Percentiles rank a stretch among this genome's conserved stretches.
These are phyloP conservation scores for Drosophila tanythrix DNA, from an alignment of 2,888 invertebrate genomes.

Conservation along the genomic window DNA sequence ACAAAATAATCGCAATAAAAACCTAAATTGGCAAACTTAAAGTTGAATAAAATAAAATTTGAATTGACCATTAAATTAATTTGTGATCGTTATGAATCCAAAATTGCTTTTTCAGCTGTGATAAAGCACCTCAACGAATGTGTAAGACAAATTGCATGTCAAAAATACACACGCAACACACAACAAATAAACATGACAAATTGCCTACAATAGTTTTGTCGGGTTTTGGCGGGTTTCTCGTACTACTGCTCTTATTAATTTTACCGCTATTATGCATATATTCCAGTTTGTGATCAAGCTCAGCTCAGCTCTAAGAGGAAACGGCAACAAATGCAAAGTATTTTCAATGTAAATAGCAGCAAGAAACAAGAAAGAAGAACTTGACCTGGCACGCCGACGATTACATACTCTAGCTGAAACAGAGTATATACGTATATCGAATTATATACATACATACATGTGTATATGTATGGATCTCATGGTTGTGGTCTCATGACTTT, in stretches of 20 bases:
- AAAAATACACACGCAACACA: not conserved
- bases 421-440: no score
- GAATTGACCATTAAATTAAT: not conserved
- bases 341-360: constrained; percentile 9
- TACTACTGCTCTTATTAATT: not conserved
- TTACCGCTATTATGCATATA: not conserved
- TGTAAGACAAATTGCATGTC: not conserved
- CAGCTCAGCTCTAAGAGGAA: not conserved
- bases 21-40: not conserved
- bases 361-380: not conserved
- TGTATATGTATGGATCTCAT: not conserved
- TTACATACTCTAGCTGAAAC: not conserved
- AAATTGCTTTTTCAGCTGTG: not conserved
- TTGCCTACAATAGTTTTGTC: not conserved
- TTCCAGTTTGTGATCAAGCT: constrained; percentile 8
- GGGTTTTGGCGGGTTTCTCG: not conserved
- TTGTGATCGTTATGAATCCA: accelerated
- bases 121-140: not conserved
- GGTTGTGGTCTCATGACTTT: not conserved
- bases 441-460: not conserved
- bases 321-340: constrained; percentile 6
- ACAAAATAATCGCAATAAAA: not conserved
- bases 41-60: not conserved
- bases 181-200: not conserved
- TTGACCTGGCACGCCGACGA: not conserved